phyloP scores from a whole-genome alignment of 2,113 vertebrate genomes.

The Beaufortia kweichowensis region DNA sequence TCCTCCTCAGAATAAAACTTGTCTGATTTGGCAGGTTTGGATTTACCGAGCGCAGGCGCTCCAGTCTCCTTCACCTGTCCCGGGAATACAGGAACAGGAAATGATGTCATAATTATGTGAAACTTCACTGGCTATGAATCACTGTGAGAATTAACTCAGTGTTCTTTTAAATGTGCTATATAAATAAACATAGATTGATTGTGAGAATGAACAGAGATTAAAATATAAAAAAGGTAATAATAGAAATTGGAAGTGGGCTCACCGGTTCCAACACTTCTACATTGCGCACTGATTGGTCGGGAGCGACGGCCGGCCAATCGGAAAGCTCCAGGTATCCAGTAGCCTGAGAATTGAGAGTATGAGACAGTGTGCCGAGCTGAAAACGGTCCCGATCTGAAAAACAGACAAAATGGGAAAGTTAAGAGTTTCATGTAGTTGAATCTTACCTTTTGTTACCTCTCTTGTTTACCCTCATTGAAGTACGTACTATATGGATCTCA shows the following conservation, averaged over 20 bases:
- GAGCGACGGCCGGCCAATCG: slow-evolving; percentile 88
- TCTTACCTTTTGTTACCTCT: too few species aligned
- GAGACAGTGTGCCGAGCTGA: slow-evolving; percentile 94
- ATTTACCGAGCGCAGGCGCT: slow-evolving; percentile 72
- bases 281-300: slow-evolving; percentile 90
- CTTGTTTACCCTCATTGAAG: too few species aligned
- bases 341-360: slow-evolving; percentile 87
- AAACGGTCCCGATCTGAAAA: slow-evolving; percentile 90
- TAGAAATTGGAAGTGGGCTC: slow-evolving; percentile 50
- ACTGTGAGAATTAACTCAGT: too few species aligned
- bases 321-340: slow-evolving; percentile 91
- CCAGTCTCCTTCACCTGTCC: slow-evolving; percentile 79
- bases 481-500: too few species aligned
- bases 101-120: not conserved
- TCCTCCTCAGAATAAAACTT: slow-evolving; percentile 92
- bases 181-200: too few species aligned
- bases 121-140: too few species aligned
- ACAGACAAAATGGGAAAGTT: not conserved
- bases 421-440: too few species aligned
- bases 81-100: not conserved
- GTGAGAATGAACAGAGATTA: not conserved
- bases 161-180: too few species aligned
- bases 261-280: slow-evolving; percentile 88
- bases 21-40: slow-evolving; percentile 75
- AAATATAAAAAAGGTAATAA: not conserved